Conservation (phyloP, 1,140 invertebrate species). For the Lasioglossum albipes region DNA sequence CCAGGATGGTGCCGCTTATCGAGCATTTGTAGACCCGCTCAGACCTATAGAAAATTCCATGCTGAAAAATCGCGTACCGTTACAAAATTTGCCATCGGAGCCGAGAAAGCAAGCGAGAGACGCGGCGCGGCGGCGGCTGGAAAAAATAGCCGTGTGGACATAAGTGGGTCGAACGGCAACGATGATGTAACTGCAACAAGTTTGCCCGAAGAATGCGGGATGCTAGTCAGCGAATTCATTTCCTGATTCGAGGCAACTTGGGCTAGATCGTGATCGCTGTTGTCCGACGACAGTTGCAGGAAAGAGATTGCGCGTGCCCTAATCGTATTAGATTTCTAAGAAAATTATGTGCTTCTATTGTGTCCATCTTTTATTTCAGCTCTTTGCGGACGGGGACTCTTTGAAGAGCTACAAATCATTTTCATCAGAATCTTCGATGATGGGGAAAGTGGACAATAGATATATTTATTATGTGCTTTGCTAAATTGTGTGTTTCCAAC, state of each 20-base stretch:
- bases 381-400: too few species aligned
- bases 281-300: background rate
- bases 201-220: background rate
- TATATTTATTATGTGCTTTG: too few species aligned
- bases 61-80: slow-evolving; percentile 39
- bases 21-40: slow-evolving; percentile 78
- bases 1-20: slow-evolving; percentile 80
- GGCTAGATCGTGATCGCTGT: background rate
- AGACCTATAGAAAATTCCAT: slow-evolving; percentile 68
- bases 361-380: background rate
- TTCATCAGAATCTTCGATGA: too few species aligned
- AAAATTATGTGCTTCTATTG: background rate
- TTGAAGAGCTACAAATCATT: too few species aligned
- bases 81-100: slow-evolving; percentile 22
- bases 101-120: slow-evolving; percentile 1
- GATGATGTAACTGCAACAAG: background rate
- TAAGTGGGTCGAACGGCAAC: background rate
- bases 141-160: background rate
- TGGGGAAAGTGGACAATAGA: too few species aligned
- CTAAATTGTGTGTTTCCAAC: too few species aligned
- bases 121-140: background rate
- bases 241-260: background rate
- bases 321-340: background rate
- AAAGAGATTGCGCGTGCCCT: background rate
- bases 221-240: background rate